phyloP scores from a whole-genome alignment of 2,113 vertebrate species.

The Tenrec ecaudatus region DNA sequence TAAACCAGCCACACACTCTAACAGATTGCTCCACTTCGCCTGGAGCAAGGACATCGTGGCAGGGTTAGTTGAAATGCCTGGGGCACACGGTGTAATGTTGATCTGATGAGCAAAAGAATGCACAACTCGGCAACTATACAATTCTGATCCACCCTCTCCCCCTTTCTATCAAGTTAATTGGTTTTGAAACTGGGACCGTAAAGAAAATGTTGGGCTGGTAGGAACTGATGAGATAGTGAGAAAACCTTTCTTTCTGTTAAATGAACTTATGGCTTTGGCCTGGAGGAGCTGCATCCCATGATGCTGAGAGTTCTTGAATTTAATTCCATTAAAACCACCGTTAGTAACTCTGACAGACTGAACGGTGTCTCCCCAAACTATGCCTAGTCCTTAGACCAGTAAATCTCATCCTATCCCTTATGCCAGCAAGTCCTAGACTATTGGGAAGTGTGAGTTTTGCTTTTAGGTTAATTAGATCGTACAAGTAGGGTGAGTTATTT shows the following conservation, averaged over 20 bases:
- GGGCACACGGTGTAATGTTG: neutral
- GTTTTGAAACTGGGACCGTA: neutral
- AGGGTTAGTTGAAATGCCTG: neutral
- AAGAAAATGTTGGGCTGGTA: neutral
- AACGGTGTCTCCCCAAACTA: neutral
- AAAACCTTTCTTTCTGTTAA: neutral
- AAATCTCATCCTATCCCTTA: neutral
- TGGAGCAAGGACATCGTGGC: neutral
- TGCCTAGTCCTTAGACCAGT: neutral
- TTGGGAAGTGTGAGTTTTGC: neutral
- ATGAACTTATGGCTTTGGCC: neutral
- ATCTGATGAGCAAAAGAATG: neutral
- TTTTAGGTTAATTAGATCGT: neutral
- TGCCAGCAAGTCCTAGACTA: neutral
- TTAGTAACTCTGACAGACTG: neutral
- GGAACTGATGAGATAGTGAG: neutral
- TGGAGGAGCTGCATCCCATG: neutral
- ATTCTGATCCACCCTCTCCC: neutral
- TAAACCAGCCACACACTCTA: neutral
- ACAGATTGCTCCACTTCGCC: neutral
- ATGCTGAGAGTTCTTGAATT: neutral
- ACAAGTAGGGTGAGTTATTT: neutral
- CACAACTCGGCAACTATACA: rapidly evolving
- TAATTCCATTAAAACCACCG: neutral
- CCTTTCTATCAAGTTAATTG: neutral